Conservation (phyloP, 2,113 vertebrate species). For the Antigone vipio region DNA sequence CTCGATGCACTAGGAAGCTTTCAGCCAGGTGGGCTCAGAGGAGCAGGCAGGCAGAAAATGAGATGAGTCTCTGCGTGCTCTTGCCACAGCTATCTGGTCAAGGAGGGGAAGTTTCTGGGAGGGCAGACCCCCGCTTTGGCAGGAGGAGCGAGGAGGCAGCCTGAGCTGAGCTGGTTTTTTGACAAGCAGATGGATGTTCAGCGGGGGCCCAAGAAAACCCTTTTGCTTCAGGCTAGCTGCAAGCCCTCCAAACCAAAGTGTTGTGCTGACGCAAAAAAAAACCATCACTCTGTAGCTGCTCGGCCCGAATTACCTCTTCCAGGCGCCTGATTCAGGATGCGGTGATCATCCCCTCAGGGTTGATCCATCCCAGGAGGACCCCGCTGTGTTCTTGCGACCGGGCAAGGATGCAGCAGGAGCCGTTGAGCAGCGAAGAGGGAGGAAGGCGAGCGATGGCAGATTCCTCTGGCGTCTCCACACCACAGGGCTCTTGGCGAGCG, state of each 20-base stretch:
- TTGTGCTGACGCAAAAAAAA: neutral
- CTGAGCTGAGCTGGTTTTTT: neutral
- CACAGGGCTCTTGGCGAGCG: neutral
- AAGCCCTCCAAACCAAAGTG: neutral
- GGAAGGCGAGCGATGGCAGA: neutral
- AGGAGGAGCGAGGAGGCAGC: neutral
- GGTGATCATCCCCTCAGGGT: fast-evolving
- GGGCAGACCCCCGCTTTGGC: neutral
- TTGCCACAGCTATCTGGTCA: neutral
- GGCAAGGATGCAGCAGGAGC: neutral
- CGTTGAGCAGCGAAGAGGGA: neutral
- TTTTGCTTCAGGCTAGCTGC: neutral
- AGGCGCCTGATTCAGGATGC: neutral
- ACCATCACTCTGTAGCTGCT: neutral
- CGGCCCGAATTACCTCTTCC: neutral
- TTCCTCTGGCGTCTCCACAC: neutral
- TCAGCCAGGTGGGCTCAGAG: neutral
- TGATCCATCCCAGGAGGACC: neutral
- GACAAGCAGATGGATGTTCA: constrained; percentile 36
- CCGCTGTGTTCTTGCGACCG: neutral
- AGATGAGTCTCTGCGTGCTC: neutral
- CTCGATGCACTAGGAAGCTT: fast-evolving
- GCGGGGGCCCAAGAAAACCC: constrained; percentile 21
- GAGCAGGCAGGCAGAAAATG: neutral
- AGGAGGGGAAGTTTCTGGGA: neutral